phyloP scores from a whole-genome alignment of 2,888 invertebrate genomes.

The Eilema griseolum region DNA sequence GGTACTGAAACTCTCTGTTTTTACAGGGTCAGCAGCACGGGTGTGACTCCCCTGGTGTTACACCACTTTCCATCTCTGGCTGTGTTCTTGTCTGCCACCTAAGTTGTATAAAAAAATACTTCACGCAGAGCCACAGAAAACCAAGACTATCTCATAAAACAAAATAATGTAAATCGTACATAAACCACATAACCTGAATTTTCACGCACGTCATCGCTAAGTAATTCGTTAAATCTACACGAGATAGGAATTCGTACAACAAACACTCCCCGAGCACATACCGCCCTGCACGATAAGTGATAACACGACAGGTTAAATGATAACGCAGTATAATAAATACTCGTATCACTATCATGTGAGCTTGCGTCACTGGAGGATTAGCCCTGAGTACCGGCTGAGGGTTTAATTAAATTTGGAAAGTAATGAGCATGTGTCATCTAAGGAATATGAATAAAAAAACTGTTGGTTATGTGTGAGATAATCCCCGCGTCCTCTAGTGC shows the following conservation, averaged over 20 bases:
- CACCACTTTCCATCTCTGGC: no score
- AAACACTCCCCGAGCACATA: constrained; percentile 69
- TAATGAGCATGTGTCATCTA: background rate
- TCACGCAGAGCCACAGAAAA: no score
- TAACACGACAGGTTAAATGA: constrained; percentile 50
- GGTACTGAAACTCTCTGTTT: no score
- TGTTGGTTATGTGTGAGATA: no score
- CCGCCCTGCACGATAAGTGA: constrained; percentile 54
- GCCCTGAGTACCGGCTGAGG: constrained; percentile 33
- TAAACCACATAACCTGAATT: constrained; percentile 19
- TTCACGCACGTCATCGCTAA: constrained; percentile 54
- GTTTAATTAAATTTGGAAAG: constrained; percentile 18
- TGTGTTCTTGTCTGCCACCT: no score
- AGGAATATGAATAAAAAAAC: background rate
- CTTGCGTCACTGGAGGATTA: constrained; percentile 55
- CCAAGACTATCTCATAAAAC: background rate
- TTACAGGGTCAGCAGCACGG: no score
- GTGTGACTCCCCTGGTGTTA: no score
- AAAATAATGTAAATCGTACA: background rate
- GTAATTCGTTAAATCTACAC: constrained; percentile 59
- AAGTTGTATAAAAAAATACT: no score
- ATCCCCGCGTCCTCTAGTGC: no score
- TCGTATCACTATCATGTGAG: constrained; percentile 61
- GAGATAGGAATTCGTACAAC: constrained; percentile 64
- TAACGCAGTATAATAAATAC: constrained; percentile 54